Evolutionary conservation across 2,888 invertebrate genomes (phyloP).

Genomic region (Folsomia candida): DNA sequence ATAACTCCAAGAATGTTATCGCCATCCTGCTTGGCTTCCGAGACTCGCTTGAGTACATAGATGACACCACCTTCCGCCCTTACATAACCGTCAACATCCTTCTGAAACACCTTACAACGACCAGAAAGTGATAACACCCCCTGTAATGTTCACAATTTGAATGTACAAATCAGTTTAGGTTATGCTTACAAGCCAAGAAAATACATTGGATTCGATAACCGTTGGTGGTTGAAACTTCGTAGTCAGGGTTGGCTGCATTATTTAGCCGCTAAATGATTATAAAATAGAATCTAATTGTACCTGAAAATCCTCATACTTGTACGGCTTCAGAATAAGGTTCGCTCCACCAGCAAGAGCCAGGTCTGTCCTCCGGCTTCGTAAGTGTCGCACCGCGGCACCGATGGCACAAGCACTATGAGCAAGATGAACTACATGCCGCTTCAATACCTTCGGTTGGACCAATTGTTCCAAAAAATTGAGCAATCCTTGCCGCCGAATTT

Average conservation of each 20-base stretch:
- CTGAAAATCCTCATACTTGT: neutral
- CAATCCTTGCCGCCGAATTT: neutral
- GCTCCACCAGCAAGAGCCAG: constrained; percentile 24
- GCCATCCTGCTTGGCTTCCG: constrained; percentile 19
- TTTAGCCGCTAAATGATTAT: no score
- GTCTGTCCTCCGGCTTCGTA: neutral
- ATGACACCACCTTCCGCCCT: constrained; percentile 21
- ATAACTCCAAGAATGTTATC: constrained; percentile 17
- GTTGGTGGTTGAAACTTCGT: no score
- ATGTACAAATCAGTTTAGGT: no score
- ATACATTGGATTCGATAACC: no score
- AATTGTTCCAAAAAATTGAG: neutral
- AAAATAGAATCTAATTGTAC: no score
- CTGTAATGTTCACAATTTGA: neutral
- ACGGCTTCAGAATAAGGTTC: constrained; percentile 21
- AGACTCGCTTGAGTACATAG: constrained; percentile 19
- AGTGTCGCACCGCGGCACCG: constrained; percentile 15
- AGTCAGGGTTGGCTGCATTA: no score
- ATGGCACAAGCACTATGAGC: constrained; percentile 15
- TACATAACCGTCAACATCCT: constrained; percentile 11
- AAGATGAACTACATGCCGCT: constrained; percentile 23
- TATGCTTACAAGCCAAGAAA: no score
- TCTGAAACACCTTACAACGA: constrained; percentile 15
- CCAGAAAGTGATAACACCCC: neutral
- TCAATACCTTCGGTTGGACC: constrained; percentile 9